Conservation (phyloP, 2,888 invertebrate genomes). For the Thymelicus lineola region DNA sequence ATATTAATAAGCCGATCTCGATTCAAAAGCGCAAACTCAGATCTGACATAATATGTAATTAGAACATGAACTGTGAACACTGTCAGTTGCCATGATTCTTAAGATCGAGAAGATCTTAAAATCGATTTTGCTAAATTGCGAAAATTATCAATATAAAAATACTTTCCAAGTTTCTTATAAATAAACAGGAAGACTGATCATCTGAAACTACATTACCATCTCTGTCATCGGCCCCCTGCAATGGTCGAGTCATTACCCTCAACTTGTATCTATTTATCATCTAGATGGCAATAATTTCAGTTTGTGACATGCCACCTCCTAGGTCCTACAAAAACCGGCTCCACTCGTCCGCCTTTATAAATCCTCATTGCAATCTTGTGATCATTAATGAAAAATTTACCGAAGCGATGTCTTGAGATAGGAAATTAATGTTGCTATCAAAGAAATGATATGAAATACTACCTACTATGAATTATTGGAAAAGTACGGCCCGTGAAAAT, state of each 20-base stretch:
- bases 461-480: too few relatives aligned
- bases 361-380: slow-evolving; percentile 32
- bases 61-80: too few relatives aligned
- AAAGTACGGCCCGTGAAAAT: too few relatives aligned
- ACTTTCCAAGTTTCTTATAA: not conserved
- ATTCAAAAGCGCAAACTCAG: too few relatives aligned
- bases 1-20: too few relatives aligned
- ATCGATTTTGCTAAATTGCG: too few relatives aligned
- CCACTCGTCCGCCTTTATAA: slow-evolving; percentile 20
- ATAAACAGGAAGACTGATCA: slow-evolving; percentile 3
- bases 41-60: too few relatives aligned
- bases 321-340: slow-evolving; percentile 16
- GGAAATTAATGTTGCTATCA: slow-evolving; percentile 5
- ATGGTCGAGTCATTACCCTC: slow-evolving; percentile 21
- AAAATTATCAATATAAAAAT: too few relatives aligned
- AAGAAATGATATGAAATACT: slow-evolving; percentile 8
- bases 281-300: slow-evolving; percentile 44
- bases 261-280: slow-evolving; percentile 46
- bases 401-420: slow-evolving; percentile 15
- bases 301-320: slow-evolving; percentile 25
- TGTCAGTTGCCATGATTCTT: too few relatives aligned
- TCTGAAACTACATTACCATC: slow-evolving; percentile 27
- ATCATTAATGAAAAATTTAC: slow-evolving; percentile 35
- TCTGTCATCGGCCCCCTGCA: not conserved
- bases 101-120: too few relatives aligned